phyloP scores from a whole-genome alignment of 2,113 vertebrate genomes.

The Pelusios castaneus region DNA sequence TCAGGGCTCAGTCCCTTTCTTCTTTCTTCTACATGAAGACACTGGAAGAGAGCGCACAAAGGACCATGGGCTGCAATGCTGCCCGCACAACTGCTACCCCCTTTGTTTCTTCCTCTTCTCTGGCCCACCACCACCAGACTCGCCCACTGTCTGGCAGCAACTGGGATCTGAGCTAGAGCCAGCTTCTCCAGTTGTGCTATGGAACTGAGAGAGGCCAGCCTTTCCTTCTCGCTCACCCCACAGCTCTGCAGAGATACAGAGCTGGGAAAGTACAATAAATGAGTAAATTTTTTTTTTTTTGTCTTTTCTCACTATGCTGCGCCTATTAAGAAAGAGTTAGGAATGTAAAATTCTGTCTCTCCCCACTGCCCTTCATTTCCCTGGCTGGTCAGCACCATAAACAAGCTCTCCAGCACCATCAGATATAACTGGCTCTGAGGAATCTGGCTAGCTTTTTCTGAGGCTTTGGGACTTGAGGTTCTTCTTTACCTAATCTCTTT shows the following conservation, averaged over 20 bases:
- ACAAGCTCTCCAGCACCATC: constrained; percentile 34
- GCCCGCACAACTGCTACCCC: neutral
- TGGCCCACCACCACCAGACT: neutral
- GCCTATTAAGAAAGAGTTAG: neutral
- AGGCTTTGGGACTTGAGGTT: constrained; percentile 49
- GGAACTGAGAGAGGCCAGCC: neutral
- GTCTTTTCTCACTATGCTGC: neutral
- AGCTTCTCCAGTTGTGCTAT: neutral
- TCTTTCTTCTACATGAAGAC: rapidly evolving
- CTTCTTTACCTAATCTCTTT: constrained; percentile 65
- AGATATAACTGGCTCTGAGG: neutral
- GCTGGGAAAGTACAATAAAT: neutral
- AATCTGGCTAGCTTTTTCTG: constrained; percentile 49
- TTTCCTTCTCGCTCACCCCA: neutral
- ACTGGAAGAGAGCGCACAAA: neutral
- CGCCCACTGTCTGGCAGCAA: constrained; percentile 38
- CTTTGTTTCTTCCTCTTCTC: neutral
- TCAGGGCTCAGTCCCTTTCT: rapidly evolving
- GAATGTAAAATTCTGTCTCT: neutral
- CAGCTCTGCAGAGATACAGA: neutral
- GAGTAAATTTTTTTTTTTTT: neutral
- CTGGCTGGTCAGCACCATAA: neutral
- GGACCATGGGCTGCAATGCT: rapidly evolving
- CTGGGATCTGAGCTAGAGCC: constrained; percentile 25
- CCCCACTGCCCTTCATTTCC: constrained; percentile 41